Conservation (phyloP, 2,888 invertebrate genomes). For the Acanthococcus lagerstroemiae region DNA sequence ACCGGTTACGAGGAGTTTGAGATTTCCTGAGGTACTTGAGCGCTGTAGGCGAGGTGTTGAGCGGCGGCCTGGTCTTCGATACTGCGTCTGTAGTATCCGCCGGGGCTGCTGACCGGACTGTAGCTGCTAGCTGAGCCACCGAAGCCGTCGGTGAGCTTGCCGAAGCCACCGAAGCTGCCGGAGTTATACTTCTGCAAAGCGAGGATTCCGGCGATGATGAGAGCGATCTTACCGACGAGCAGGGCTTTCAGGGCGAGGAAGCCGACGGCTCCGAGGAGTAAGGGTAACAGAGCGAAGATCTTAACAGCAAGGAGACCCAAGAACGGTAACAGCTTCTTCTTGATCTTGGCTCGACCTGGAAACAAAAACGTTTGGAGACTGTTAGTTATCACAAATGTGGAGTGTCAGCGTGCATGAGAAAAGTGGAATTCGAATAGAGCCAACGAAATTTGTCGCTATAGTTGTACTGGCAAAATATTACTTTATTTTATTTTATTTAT, state of each 20-base stretch:
- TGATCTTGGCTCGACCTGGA: conserved; percentile 64
- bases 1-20: conserved; percentile 20
- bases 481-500: no score
- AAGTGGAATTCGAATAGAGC: no score
- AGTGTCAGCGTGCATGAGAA: no score
- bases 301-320: conserved; percentile 61
- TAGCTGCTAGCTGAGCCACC: conserved; percentile 37
- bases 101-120: conserved; percentile 40
- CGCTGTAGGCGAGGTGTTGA: conserved; percentile 61
- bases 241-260: conserved; percentile 66
- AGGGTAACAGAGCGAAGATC: conserved; percentile 57
- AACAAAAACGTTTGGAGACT: conserved; percentile 28
- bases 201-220: conserved; percentile 59
- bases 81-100: conserved; percentile 44
- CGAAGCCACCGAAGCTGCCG: conserved; percentile 41
- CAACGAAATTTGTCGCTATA: no score
- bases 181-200: conserved; percentile 58
- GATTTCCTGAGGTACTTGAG: conserved; percentile 46
- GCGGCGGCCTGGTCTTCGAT: conserved; percentile 45
- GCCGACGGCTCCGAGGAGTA: conserved; percentile 60
- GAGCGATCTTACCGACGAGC: conserved; percentile 66
- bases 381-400: no score
- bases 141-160: conserved; percentile 35
- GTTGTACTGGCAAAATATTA: no score
- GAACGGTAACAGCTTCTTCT: conserved; percentile 59